phyloP scores from a whole-genome alignment of 2,888 invertebrate genomes.

The Trileptium ribeirensis region DNA sequence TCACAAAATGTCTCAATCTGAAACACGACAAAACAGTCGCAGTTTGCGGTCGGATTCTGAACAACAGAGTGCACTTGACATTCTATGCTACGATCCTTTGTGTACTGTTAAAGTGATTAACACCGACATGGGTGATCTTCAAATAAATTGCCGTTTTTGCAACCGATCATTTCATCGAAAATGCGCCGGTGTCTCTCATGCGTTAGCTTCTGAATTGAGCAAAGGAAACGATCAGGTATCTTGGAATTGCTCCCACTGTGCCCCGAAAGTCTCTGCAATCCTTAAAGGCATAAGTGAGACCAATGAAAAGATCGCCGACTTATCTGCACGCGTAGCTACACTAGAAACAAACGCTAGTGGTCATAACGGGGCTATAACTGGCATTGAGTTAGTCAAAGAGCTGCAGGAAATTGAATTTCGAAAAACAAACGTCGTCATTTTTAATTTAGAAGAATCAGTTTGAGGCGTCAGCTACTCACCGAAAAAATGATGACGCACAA shows the following conservation, averaged over 20 bases:
- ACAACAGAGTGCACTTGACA: too few relatives aligned
- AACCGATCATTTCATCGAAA: neutral
- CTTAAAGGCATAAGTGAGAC: neutral
- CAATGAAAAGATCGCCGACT: neutral
- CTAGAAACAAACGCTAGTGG: neutral
- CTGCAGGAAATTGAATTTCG: too few relatives aligned
- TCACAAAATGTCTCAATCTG: too few relatives aligned
- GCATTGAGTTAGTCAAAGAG: too few relatives aligned
- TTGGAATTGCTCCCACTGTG: neutral
- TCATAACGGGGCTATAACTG: neutral
- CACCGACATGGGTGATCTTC: neutral
- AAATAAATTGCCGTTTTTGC: neutral
- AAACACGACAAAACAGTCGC: too few relatives aligned
- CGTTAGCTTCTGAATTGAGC: neutral
- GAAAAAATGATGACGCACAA: too few relatives aligned
- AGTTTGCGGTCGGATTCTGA: too few relatives aligned
- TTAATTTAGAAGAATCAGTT: too few relatives aligned
- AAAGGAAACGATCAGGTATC: too few relatives aligned
- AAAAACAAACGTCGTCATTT: too few relatives aligned
- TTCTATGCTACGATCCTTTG: neutral
- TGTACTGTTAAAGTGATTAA: neutral
- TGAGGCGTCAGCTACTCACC: too few relatives aligned
- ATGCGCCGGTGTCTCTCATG: neutral
- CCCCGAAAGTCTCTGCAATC: neutral
- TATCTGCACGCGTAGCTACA: neutral